Conservation (phyloP, 1,140 invertebrate species). For the Macrostomum lignano region DNA sequence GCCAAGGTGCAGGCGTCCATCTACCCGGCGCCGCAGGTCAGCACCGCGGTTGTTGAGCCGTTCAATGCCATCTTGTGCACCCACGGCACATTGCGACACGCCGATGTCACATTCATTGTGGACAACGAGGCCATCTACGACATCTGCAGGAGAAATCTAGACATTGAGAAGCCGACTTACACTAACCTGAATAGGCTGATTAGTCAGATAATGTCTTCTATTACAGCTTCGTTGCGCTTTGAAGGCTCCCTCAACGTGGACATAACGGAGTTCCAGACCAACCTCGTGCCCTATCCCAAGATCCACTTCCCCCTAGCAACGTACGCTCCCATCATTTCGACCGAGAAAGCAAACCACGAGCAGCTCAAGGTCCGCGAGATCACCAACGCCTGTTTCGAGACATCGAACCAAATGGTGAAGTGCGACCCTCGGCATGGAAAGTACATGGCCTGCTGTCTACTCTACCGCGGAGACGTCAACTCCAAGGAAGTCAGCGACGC, state of each 20-base stretch:
- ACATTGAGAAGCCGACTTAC: constrained; percentile 13
- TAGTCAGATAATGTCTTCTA: constrained; percentile 31
- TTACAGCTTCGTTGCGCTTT: constrained; percentile 27
- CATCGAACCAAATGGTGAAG: constrained; percentile 40
- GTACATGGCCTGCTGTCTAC: constrained; percentile 32
- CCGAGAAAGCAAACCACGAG: too few species aligned
- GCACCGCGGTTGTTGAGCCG: constrained; percentile 16
- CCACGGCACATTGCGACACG: constrained; percentile 17
- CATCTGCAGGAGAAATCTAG: constrained; percentile 13
- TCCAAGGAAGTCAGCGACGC: constrained; percentile 50
- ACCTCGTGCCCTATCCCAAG: constrained; percentile 28
- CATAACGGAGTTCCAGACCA: constrained; percentile 29
- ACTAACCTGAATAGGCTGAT: constrained; percentile 20
- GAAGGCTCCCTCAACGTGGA: constrained; percentile 26
- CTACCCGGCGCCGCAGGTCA: constrained; percentile 9
- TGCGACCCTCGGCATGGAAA: neutral
- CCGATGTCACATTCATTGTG: constrained; percentile 21
- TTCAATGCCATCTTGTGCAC: constrained; percentile 12
- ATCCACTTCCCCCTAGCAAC: constrained; percentile 27
- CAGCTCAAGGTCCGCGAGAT: too few species aligned
- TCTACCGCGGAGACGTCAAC: neutral
- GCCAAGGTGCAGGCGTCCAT: constrained; percentile 11
- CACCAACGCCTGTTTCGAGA: constrained; percentile 49
- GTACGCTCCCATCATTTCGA: constrained; percentile 15
- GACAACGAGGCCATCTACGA: constrained; percentile 19